A percentile compares a stretch with the other conserved stretches of the same genome.
phyloP scores from a whole-genome alignment of 2,113 vertebrate species.

The Dascyllus trimaculatus region DNA sequence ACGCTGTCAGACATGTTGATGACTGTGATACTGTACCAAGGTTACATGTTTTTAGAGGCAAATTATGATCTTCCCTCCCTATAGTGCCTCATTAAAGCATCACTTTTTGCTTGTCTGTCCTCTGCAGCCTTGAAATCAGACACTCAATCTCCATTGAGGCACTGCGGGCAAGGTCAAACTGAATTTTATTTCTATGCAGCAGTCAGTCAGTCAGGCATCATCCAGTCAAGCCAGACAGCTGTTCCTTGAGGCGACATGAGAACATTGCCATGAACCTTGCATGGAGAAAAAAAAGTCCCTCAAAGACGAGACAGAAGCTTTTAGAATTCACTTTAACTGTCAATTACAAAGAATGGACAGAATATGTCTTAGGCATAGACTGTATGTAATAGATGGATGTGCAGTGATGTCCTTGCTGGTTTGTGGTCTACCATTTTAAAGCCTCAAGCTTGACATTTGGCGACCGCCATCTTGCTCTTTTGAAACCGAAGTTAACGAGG shows the following conservation, averaged over 20 bases:
- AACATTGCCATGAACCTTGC: background rate
- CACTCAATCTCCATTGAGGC: conserved; percentile 3
- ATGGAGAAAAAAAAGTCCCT: background rate
- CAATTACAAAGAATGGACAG: background rate
- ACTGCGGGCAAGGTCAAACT: conserved; percentile 28
- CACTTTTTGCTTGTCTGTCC: background rate
- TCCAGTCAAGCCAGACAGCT: conserved; percentile 18
- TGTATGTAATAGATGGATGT: too few relatives aligned
- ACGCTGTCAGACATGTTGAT: too few relatives aligned
- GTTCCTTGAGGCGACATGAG: conserved; percentile 22
- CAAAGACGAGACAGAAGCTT: background rate
- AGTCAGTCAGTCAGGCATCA: conserved; percentile 14
- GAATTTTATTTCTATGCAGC: conserved; percentile 4
- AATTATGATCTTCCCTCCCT: background rate
- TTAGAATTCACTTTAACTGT: background rate
- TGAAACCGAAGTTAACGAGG: too few relatives aligned
- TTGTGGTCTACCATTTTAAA: too few relatives aligned
- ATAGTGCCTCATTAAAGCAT: conserved; percentile 6
- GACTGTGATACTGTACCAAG: background rate
- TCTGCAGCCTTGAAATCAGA: conserved; percentile 20
- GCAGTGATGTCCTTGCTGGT: too few relatives aligned
- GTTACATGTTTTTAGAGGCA: background rate
- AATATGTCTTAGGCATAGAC: background rate
- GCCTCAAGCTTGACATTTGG: too few relatives aligned
- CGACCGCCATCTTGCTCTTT: too few relatives aligned